phyloP scores from a whole-genome alignment of 2,113 vertebrate genomes.

The Stigmatopora argus region DNA sequence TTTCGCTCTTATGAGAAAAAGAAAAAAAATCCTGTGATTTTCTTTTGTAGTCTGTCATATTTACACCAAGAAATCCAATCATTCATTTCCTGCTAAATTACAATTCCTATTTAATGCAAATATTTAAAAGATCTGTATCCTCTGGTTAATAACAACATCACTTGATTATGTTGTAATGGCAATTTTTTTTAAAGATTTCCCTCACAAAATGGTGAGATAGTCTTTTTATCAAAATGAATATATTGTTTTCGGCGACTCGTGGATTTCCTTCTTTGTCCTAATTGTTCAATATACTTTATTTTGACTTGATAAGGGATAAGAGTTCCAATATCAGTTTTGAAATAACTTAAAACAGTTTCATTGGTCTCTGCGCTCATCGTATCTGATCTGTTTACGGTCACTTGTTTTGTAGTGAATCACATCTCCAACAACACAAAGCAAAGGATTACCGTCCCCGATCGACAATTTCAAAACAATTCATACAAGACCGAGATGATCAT shows the following conservation, averaged over 20 bases:
- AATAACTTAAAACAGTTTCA: background rate
- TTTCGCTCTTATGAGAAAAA: background rate
- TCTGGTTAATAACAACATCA: background rate
- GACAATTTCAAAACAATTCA: constrained; percentile 30
- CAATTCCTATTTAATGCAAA: background rate
- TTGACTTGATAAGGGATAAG: too few relatives aligned
- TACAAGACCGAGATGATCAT: constrained; percentile 18
- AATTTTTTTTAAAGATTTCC: too few relatives aligned
- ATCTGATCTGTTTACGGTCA: background rate
- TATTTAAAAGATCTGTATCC: background rate
- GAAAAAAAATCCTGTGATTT: background rate
- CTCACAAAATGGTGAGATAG: too few relatives aligned
- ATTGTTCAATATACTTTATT: too few relatives aligned
- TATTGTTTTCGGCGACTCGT: too few relatives aligned
- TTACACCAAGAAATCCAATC: background rate
- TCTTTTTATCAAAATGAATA: too few relatives aligned
- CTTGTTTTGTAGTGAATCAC: background rate
- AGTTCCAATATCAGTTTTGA: background rate
- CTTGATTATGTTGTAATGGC: background rate
- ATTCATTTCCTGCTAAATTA: background rate
- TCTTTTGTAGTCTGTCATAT: background rate
- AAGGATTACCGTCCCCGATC: background rate
- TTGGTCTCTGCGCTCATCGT: background rate
- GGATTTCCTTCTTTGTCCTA: too few relatives aligned
- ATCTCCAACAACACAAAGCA: background rate